Base-by-base conservation (phyloP, 2,888 invertebrate genomes). In the Leucozona laternaria region DNA sequence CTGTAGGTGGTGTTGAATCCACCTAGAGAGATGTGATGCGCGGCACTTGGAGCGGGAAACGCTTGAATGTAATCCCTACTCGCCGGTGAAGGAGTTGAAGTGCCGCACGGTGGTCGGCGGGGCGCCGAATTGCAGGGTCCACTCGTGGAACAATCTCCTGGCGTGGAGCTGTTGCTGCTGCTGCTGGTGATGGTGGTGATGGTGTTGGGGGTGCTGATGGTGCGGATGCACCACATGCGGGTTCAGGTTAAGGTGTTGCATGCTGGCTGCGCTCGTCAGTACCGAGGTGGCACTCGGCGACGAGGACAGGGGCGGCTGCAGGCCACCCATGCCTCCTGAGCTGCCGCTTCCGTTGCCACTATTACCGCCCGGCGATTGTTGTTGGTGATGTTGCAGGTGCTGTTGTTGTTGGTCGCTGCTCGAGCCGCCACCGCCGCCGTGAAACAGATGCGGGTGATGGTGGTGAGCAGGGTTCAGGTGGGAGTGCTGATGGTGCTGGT, bases 101-200 rank as follows among this genome's bases (percentile, higher is more conserved):
- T 92, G 92, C 73, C 92, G 91, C 75, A 92, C 93, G 31, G 92
- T 91, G 70, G 92, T 91, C 5, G 93, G 92, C 70, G 92, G 91
- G 15, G 93, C 92, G 55, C 93, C 92, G 81, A 93, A 93, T 88
- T 93, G 93, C 89, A 93, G 89, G 88, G 93, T 93, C 91, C 93
- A 90, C 90, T 93, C 93, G 89, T 93, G 93, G 78, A 93, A 91
- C 72, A 93, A 91, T 34, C 93, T 91, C 85, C 93, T 91, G 50
- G 90, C 90, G 80, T 93, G 93, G 88, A 93, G 88, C 89, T 93
- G 93, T 84, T 93, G 93, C 85, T 93, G 93, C 88, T 93, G 93
- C 90, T 92, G 93, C 89, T 92, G 93, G 79, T 92, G 93, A 73
- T 92, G 93, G 68, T 92, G 92, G 76, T 92, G 92, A 89, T 92